Conservation (phyloP, 2,888 invertebrate species). For the Marasmarcha lunaedactyla region DNA sequence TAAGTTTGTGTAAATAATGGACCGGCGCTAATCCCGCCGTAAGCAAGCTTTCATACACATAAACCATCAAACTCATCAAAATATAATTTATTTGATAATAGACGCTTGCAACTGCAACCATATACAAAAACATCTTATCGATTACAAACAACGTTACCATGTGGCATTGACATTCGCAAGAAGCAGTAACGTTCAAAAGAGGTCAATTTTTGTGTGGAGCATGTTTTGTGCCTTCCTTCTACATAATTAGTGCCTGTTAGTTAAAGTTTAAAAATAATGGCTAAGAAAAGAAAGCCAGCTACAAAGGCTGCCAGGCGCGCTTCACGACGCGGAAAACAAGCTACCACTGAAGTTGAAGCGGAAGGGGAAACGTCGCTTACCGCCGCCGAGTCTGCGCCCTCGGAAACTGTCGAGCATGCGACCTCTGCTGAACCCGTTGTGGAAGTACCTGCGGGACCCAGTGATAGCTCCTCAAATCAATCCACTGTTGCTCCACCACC, state of each 20-base stretch:
- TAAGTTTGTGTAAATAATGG: too few species aligned
- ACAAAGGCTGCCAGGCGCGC: conserved; percentile 40
- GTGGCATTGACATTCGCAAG: conserved; percentile 41
- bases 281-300: conserved; percentile 54
- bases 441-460: conserved; percentile 13
- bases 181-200: conserved; percentile 39
- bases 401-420: conserved; percentile 9
- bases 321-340: conserved; percentile 47
- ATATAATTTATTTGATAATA: too few species aligned
- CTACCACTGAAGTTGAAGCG: conserved; percentile 21
- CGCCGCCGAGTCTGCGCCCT: conserved; percentile 20
- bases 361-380: conserved; percentile 37
- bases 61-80: too few species aligned
- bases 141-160: conserved; percentile 22
- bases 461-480: conserved; percentile 9
- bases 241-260: conserved; percentile 10
- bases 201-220: conserved; percentile 30
- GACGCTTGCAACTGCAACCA: background rate
- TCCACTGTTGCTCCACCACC: conserved; percentile 3
- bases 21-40: too few species aligned
- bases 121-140: background rate
- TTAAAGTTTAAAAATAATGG: conserved; percentile 27
- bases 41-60: too few species aligned
- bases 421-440: conserved; percentile 18
- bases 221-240: conserved; percentile 6